These are phyloP conservation scores for Wiebesia pumilae DNA, from an alignment of 1,140 invertebrate species.

Conservation along the genomic window DNA sequence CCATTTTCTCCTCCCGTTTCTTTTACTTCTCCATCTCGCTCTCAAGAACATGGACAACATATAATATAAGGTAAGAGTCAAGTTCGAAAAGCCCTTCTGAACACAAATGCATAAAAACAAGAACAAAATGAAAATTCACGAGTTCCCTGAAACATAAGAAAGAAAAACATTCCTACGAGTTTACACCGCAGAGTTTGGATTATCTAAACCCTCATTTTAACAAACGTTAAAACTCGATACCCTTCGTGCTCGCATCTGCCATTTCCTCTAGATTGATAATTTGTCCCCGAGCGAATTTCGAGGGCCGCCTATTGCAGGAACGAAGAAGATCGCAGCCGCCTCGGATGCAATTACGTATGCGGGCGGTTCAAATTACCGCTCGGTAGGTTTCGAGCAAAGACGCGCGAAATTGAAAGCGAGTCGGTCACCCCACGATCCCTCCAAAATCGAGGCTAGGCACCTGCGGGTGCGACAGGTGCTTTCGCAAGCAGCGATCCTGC, in stretches of 20 bases:
- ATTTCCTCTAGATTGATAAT: background rate
- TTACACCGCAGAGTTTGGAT: no score
- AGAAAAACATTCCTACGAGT: no score
- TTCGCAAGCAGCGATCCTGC: background rate
- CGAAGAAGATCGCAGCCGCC: background rate
- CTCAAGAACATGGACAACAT: no score
- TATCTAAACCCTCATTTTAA: no score
- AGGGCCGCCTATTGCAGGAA: background rate
- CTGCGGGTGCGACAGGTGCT: no score
- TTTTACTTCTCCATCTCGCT: no score
- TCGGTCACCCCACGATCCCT: background rate
- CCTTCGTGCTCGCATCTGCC: background rate
- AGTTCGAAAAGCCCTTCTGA: background rate
- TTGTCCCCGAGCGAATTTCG: no score
- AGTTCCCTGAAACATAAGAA: no score
- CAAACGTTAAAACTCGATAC: background rate
- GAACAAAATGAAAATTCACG: no score
- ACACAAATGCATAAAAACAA: no score
- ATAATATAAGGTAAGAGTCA: background rate
- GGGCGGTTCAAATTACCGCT: background rate
- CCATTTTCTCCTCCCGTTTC: no score
- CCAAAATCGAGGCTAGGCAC: background rate
- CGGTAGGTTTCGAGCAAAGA: background rate
- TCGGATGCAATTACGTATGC: no score
- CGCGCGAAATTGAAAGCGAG: background rate